These are phyloP conservation scores for Corythaeola cristata DNA, from an alignment of 2,113 vertebrate species.

Conservation along the genomic window DNA sequence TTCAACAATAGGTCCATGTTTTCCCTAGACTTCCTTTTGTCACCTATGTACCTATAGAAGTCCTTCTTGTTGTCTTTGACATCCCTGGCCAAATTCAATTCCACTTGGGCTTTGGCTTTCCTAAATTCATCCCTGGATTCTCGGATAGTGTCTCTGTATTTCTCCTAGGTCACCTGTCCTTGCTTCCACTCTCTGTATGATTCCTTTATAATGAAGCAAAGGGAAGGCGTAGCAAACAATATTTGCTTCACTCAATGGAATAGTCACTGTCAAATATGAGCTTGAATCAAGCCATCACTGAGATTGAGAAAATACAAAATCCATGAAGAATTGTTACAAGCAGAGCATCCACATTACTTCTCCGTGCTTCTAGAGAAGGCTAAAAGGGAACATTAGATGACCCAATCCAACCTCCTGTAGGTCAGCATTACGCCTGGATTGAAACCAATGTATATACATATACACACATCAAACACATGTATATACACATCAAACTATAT, in stretches of 20 bases:
- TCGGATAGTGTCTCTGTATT: not conserved
- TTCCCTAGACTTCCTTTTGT: not conserved
- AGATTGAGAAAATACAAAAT: not conserved
- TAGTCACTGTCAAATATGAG: not conserved
- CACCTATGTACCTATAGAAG: accelerated
- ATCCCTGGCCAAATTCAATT: not conserved
- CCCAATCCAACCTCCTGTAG: not conserved
- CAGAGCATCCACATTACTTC: not conserved
- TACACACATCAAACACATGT: constrained; percentile 57
- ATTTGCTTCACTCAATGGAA: not conserved
- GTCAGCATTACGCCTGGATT: constrained; percentile 41
- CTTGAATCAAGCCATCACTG: not conserved
- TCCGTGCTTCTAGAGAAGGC: not conserved
- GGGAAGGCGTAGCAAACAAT: not conserved
- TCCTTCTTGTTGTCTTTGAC: not conserved
- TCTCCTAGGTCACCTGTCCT: not conserved
- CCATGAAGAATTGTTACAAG: not conserved
- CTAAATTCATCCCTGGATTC: not conserved
- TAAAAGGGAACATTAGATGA: not conserved
- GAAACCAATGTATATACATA: constrained; percentile 56
- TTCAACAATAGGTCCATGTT: not conserved
- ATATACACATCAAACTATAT: constrained; percentile 39
- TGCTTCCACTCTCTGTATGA: not conserved
- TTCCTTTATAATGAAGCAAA: not conserved
- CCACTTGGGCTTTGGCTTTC: not conserved